phyloP scores from a whole-genome alignment of 2,113 vertebrate genomes.

The Barnardius zonarius region DNA sequence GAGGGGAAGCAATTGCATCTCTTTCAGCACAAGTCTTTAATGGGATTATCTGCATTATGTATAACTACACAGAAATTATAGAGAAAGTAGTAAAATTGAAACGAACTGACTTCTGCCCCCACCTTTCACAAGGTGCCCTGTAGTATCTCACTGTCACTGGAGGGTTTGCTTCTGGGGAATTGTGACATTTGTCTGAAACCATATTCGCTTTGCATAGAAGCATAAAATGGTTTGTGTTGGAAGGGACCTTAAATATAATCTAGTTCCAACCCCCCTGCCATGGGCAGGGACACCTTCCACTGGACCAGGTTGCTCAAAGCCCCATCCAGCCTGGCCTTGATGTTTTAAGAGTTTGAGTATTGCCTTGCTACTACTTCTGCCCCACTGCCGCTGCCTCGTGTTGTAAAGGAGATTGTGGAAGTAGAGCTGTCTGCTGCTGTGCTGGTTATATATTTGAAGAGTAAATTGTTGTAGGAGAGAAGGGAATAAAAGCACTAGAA shows the following conservation, averaged over 20 bases:
- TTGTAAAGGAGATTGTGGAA: not conserved
- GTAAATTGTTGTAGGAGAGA: not conserved
- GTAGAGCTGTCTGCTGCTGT: not conserved
- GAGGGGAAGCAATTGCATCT: not conserved
- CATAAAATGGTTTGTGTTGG: not conserved
- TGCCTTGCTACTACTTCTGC: not conserved
- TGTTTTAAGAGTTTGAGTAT: not conserved
- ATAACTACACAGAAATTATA: not conserved
- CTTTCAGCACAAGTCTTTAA: not conserved
- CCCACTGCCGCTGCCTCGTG: rapidly evolving
- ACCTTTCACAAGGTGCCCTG: not conserved
- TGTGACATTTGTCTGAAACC: not conserved
- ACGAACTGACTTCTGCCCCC: not conserved
- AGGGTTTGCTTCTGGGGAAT: not conserved
- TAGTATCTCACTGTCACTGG: not conserved
- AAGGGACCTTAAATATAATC: not conserved
- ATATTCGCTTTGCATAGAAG: not conserved
- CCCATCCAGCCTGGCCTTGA: not conserved
- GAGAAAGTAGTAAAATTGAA: not conserved
- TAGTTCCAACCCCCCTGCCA: not conserved
- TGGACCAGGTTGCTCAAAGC: not conserved
- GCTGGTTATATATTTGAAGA: not conserved
- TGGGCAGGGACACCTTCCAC: not conserved
- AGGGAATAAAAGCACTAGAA: not conserved
- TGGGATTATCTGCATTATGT: not conserved